phyloP scores from a whole-genome alignment of 2,888 invertebrate genomes.

The Epirrhoe tristata region DNA sequence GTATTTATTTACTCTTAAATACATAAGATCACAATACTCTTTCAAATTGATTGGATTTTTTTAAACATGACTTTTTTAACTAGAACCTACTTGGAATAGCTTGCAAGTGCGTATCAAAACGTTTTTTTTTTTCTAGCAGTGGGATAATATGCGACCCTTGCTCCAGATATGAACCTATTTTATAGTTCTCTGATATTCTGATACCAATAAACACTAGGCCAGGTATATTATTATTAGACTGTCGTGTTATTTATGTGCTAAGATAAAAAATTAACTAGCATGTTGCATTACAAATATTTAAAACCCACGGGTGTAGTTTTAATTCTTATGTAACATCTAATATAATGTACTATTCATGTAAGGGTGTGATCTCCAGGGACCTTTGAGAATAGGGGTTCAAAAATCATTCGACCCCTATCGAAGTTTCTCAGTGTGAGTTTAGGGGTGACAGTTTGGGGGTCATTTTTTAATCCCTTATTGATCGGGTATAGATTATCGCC shows the following conservation, averaged over 20 bases:
- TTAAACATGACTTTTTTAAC: no score
- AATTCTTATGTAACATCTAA: slow-evolving; percentile 68
- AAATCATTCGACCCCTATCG: slow-evolving; percentile 59
- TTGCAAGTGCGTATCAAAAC: no score
- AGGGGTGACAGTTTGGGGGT: slow-evolving; percentile 54
- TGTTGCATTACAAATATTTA: slow-evolving; percentile 30
- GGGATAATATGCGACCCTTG: no score
- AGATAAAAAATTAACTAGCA: slow-evolving; percentile 20
- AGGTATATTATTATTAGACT: no score
- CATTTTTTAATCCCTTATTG: slow-evolving; percentile 47
- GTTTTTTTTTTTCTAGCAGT: no score
- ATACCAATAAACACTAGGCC: no score
- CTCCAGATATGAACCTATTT: no score
- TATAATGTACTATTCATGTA: slow-evolving; percentile 67
- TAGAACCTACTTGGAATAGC: no score
- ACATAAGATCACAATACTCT: neutral
- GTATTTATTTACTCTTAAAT: slow-evolving; percentile 43
- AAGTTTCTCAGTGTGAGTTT: slow-evolving; percentile 36
- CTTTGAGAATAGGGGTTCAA: slow-evolving; percentile 70
- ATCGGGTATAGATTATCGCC: slow-evolving; percentile 41
- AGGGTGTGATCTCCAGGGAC: slow-evolving; percentile 74
- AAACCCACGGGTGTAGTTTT: slow-evolving; percentile 62
- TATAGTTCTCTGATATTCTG: no score
- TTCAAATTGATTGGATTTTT: no score
- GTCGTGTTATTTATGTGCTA: no score